Conservation (phyloP, 2,888 invertebrate species). For the Thymelicus acteon region DNA sequence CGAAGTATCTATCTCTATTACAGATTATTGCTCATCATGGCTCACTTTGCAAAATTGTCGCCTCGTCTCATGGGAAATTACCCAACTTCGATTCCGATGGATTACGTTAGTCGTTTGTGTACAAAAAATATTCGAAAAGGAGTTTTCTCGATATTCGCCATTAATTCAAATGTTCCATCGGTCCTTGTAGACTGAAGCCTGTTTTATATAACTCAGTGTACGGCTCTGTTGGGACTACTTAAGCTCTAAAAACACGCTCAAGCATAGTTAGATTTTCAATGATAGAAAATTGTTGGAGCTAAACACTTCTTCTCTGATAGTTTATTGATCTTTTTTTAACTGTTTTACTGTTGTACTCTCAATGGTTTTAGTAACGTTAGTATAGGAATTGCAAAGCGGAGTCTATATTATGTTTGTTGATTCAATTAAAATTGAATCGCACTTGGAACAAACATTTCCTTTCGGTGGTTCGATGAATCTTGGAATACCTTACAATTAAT, state of each 20-base stretch:
- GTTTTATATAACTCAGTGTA: conserved; percentile 11
- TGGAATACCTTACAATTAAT: too few species aligned
- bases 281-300: conserved; percentile 20
- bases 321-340: not conserved
- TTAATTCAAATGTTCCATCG: conserved; percentile 22
- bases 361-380: not conserved
- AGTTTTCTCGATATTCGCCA: conserved; percentile 20
- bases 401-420: too few species aligned
- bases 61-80: conserved; percentile 27
- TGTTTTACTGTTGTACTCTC: not conserved
- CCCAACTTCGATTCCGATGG: conserved; percentile 27
- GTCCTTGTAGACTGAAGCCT: not conserved
- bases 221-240: not conserved
- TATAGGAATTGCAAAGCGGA: too few species aligned
- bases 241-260: conserved; percentile 4
- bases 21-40: conserved; percentile 15
- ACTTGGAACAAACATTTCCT: too few species aligned
- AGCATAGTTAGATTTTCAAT: conserved; percentile 21
- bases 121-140: conserved; percentile 18
- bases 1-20: not conserved
- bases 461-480: too few species aligned
- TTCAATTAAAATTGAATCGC: too few species aligned
- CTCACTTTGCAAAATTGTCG: conserved; percentile 33
- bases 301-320: conserved; percentile 10
- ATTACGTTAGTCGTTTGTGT: conserved; percentile 29